Base-by-base conservation (phyloP, 1,140 invertebrate species). In the Oreohelix idahoensis region DNA sequence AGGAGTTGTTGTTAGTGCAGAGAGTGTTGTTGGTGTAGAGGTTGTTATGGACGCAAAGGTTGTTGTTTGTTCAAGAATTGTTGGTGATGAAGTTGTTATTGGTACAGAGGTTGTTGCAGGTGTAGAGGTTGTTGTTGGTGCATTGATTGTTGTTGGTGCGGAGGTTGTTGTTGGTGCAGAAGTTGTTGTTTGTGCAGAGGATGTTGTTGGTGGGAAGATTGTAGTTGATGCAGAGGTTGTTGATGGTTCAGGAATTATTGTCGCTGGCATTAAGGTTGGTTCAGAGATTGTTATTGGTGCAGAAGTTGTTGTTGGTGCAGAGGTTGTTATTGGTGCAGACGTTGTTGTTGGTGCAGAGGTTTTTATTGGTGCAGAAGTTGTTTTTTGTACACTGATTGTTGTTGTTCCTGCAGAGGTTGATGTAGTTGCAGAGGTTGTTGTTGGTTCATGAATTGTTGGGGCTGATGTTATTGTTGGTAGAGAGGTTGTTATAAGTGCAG, bases 181-280 rank as follows among this genome's bases (percentile, higher is more conserved):
- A 23, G 29, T 35, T 35, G 20, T 73, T 73, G 26, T 38, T 73
- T n/a, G n/a, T n/a, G n/a, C n/a, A n/a, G n/a, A n/a, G n/a, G n/a
- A n/a, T n/a, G 36, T 36, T 35, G 11, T 35, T 73, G 70, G 13
- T 5, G 70, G 10, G 13, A 32, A 10, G 11, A 32, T 5, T 38
- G 29, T 35, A 10, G 11, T 38, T 36, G 70, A 11, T 73, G 70
- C 20, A 36, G 35, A n/a, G n/a, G 42, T 51, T 51, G 45, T 29
- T 76, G 39, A 4, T n/a, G n/a, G n/a, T n/a, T n/a, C n/a, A n/a
- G n/a, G n/a, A n/a, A 45, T 71, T 36, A 36, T 36, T 71, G 74
- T 15, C n/a, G 26, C 4, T 49, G 29, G 51, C 15, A 20, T 32
- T 11, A 17, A 13, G 11, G 2, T 76, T 45, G 42, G 0, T 29